These are phyloP conservation scores for Archips crataeganus DNA, from an alignment of 2,888 invertebrate genomes.

Conservation along the genomic window DNA sequence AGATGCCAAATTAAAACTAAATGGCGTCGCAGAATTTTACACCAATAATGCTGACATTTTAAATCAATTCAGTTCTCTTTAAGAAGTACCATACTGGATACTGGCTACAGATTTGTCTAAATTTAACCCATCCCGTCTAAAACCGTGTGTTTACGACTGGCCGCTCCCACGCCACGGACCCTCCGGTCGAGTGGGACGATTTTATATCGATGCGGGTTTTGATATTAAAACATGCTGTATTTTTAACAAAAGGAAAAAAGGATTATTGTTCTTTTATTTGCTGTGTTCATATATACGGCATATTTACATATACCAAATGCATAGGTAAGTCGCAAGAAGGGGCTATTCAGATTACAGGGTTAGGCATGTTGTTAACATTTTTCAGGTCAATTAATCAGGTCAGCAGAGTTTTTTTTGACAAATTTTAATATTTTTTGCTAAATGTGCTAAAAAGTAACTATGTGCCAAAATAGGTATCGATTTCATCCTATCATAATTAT, in stretches of 20 bases:
- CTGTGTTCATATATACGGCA: too few species aligned
- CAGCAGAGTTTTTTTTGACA: too few species aligned
- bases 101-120: slow-evolving; percentile 37
- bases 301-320: too few species aligned
- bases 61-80: neutral
- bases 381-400: too few species aligned
- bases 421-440: too few species aligned
- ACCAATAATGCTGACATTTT: neutral
- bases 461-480: too few species aligned
- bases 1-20: too few species aligned
- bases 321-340: too few species aligned
- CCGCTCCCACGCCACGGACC: slow-evolving; percentile 72
- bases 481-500: too few species aligned
- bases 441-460: too few species aligned
- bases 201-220: slow-evolving; percentile 21
- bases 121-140: slow-evolving; percentile 61
- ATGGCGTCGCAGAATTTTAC: neutral
- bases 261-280: neutral
- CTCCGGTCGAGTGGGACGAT: slow-evolving; percentile 31
- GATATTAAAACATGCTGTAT: neutral
- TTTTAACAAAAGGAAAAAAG: slow-evolving; percentile 6
- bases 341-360: too few species aligned
- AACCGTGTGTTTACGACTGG: slow-evolving; percentile 79
- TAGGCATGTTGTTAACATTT: too few species aligned
- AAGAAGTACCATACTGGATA: neutral